A percentile compares a stretch with the other conserved stretches of the same genome.
Evolutionary conservation across 92 coral and sea anemone species (phyloP).

Genomic region (Parazoanthus darwini): DNA sequence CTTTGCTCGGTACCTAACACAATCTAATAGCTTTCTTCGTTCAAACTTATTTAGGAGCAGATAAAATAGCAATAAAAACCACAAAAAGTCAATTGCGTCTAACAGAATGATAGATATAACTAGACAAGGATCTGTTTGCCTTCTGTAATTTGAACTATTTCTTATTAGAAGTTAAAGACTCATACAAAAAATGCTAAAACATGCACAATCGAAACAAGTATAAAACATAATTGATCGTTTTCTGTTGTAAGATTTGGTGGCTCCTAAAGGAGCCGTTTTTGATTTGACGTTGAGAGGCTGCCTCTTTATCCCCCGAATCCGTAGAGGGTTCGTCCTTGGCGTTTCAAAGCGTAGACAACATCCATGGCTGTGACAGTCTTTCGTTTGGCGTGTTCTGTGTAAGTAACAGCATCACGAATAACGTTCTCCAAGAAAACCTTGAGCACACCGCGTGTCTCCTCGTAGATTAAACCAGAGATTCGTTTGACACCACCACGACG

Average conservation of each 20-base stretch:
- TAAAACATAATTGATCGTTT: conserved; percentile 21
- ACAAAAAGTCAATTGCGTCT: conserved; percentile 20
- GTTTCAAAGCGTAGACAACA: neutral
- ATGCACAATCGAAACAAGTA: conserved; percentile 9
- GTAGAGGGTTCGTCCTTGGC: conserved; percentile 9
- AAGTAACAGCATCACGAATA: too few species aligned
- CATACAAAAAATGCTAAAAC: neutral
- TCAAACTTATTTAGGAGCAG: conserved; percentile 17
- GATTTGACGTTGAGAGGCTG: conserved; percentile 18
- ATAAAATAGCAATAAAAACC: conserved; percentile 15
- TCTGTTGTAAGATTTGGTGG: conserved; percentile 55
- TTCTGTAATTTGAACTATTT: conserved; percentile 1
- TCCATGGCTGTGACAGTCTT: conserved; percentile 7
- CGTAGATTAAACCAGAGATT: too few species aligned
- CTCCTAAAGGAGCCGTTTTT: conserved; percentile 82
- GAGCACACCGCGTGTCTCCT: neutral
- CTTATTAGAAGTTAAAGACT: neutral
- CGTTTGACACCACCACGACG: conserved; percentile 25
- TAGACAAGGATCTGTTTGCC: conserved; percentile 14
- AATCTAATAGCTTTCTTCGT: conserved; percentile 1
- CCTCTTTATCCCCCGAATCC: conserved; percentile 59
- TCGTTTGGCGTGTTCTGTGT: neutral
- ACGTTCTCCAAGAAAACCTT: too few species aligned
- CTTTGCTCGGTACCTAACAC: conserved; percentile 22
- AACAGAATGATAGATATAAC: conserved; percentile 25